Base-by-base conservation (phyloP, 2,797 vertebrate species). In the Tragelaphus eurycerus region DNA sequence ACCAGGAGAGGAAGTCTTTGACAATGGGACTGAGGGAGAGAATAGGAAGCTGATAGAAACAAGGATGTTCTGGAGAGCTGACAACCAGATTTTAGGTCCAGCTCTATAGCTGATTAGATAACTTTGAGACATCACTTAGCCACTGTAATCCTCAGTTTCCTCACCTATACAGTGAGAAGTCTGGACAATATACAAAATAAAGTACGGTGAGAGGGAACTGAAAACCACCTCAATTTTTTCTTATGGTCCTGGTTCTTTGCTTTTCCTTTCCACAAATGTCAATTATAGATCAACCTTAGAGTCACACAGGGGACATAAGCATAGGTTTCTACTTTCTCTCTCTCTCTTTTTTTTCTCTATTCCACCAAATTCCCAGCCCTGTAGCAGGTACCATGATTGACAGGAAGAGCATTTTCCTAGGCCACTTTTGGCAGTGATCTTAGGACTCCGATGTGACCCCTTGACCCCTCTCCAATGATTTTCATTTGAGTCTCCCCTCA, bases 1-100 rank as follows among this genome's bases (percentile, higher is more conserved):
- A 4, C 38, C 38, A 31, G 29, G 57, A 83, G 13, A 52, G 3
- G 29, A 16, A 15, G 10, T 19, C 29, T 46, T 62, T 81, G 34
- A 55, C 48, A 34, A 52, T 13, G 55, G 29, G 43, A 34, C 46
- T 43, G 2, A 3, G 64, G 16, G 4, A 29, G 2, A 50, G 62
- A 54, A 19, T 10, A 31, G 11, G 71, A 82, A 62, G 31, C 0
- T 50, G 25, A 27, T 25, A 62, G 27, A 55, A 54, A 17, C 38
- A 38, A 2, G 2, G 19, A 16, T 34, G 48, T 5, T 2, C 50
- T 16, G 12, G 48, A 79, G 54, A 16, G 10, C 25, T 1, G 2
- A 62, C 27, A 46, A 54, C 31, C 55, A 76, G 57, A 54, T 54
- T 84, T n/a, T 31, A 15, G 34, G 10, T 48, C 81, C 27, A 95